Conservation (phyloP, 1,140 invertebrate genomes). For the Ladona fulva region DNA sequence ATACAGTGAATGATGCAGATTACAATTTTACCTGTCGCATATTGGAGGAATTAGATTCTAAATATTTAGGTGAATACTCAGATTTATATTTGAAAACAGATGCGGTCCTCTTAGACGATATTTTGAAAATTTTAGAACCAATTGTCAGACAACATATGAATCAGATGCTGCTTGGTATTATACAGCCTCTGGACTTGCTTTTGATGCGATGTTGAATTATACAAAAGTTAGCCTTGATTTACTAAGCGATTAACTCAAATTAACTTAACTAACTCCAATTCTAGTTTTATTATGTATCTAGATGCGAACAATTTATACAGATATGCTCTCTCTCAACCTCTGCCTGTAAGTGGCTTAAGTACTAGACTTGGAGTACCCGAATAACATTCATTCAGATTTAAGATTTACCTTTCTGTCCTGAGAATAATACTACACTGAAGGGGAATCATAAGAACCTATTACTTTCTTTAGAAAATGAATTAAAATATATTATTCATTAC, state of each 20-base stretch:
- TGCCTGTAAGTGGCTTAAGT: slow-evolving; percentile 24
- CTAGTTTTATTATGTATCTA: slow-evolving; percentile 27
- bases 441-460: slow-evolving; percentile 25
- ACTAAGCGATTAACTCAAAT: slow-evolving; percentile 24
- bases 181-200: slow-evolving; percentile 27
- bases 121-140: background rate
- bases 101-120: background rate
- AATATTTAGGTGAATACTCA: background rate
- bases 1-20: background rate
- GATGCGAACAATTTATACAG: slow-evolving; percentile 29
- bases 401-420: slow-evolving; percentile 40
- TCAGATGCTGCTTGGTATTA: slow-evolving; percentile 29
- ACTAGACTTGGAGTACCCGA: too few species aligned
- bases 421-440: slow-evolving; percentile 30
- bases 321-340: slow-evolving; percentile 22
- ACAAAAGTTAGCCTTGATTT: slow-evolving; percentile 25
- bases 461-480: slow-evolving; percentile 11
- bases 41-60: background rate
- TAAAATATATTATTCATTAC: background rate
- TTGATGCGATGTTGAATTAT: slow-evolving; percentile 26
- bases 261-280: slow-evolving; percentile 25
- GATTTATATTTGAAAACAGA: slow-evolving; percentile 1
- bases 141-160: slow-evolving; percentile 18
- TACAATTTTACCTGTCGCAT: background rate
- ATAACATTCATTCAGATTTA: too few species aligned